phyloP scores from a whole-genome alignment of 2,113 vertebrate genomes.

The Trichechus manatus region DNA sequence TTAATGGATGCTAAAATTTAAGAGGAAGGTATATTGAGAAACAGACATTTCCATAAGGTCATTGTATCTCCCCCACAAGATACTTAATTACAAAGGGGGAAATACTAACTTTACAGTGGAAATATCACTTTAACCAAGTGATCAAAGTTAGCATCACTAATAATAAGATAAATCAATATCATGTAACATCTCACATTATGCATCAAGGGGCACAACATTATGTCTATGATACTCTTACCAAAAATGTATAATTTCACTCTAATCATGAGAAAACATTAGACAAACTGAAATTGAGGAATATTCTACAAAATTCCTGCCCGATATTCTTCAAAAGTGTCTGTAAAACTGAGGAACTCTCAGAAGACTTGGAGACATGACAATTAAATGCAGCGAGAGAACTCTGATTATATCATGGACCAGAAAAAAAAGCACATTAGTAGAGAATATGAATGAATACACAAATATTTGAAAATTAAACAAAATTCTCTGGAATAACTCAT shows the following conservation, averaged over 20 bases:
- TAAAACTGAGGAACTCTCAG: neutral
- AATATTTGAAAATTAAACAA: neutral
- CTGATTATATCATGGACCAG: neutral
- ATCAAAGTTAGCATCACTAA: neutral
- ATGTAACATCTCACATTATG: neutral
- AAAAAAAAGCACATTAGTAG: neutral
- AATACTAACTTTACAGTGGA: neutral
- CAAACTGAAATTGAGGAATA: neutral
- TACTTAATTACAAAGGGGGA: neutral
- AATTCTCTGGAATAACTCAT: neutral
- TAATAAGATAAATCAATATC: no score
- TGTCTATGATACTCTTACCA: neutral
- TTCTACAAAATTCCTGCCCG: neutral
- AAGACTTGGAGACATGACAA: neutral
- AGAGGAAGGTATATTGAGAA: neutral
- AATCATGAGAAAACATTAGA: neutral
- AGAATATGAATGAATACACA: neutral
- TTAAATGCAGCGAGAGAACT: neutral
- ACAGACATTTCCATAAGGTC: neutral
- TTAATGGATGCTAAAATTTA: constrained; percentile 2
- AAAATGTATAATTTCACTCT: neutral
- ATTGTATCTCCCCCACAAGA: neutral
- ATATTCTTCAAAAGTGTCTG: neutral
- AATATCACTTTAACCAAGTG: no score
- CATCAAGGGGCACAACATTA: neutral